Percentiles rank a stretch among this genome's conserved stretches.
Evolutionary conservation across 2,888 invertebrate species (phyloP).

Genomic region (Protodeltote pygarga): DNA sequence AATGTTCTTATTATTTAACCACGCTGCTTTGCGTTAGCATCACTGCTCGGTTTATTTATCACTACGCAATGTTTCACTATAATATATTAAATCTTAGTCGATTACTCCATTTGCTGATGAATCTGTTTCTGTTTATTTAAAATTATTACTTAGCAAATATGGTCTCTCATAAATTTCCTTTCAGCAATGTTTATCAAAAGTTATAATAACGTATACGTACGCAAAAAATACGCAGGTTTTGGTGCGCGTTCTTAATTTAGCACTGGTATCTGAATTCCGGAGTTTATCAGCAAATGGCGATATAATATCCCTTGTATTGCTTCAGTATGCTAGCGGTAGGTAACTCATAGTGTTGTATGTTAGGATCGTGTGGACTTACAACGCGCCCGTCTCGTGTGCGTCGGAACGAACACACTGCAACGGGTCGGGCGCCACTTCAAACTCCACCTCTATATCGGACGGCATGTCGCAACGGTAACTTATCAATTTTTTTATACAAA

Average conservation of each 20-base stretch:
- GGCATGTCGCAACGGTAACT: conserved; percentile 78
- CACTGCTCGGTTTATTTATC: conserved; percentile 48
- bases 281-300: conserved; percentile 24
- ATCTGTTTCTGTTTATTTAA: too few relatives aligned
- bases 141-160: too few relatives aligned
- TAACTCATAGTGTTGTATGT: conserved; percentile 35
- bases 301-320: not conserved
- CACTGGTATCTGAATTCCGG: too few relatives aligned
- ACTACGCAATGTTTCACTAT: conserved; percentile 24
- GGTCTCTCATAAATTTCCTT: too few relatives aligned
- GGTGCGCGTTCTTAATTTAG: too few relatives aligned
- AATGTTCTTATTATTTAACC: conserved; percentile 42
- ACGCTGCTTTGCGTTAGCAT: conserved; percentile 52
- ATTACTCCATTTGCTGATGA: conserved; percentile 20
- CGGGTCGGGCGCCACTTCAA: conserved; percentile 87
- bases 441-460: conserved; percentile 86
- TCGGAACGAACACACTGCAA: conserved; percentile 87
- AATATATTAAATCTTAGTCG: conserved; percentile 1
- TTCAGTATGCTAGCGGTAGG: conserved; percentile 10
- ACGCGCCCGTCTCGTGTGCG: conserved; percentile 91
- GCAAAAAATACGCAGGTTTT: too few relatives aligned
- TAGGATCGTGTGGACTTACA: conserved; percentile 96
- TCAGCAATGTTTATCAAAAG: too few relatives aligned
- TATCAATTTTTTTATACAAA: conserved; percentile 25
- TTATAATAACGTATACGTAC: too few relatives aligned